Evolutionary conservation across 2,113 vertebrate species (phyloP), one percentile per base, ranked within the genome.

Genomic region (Natator depressus): DNA sequence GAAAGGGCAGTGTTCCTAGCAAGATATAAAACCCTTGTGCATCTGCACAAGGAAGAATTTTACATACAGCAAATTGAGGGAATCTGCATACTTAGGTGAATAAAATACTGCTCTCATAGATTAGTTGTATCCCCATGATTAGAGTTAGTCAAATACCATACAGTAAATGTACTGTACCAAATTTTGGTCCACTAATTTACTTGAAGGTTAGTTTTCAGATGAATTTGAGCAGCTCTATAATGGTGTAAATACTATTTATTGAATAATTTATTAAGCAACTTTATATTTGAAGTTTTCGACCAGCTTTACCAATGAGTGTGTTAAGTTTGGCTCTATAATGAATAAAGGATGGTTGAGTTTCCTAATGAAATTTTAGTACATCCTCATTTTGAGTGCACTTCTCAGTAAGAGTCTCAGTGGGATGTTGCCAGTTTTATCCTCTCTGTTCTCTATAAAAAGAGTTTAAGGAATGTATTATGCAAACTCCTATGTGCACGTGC

Each of bases 61-160:
- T 59, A 27, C 3, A 8, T 17, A 27, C 3, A 76, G 10, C 57
- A 93, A 51, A 2, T 78, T 69, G 78, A 54, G 35, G 75, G 22
- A 95, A 59, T 4, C 3, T 62, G 46, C 12, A 8, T n/a, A 69
- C 31, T 27, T 69, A 79, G 22, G 1, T 62, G 10, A n/a, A 29
- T 62, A 22, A 46, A 24, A 69, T 69, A 13, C 3, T 79, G 38
- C 8, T 76, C 57, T 10, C n/a, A 55, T 47, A 55, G 27, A 88
- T 4, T 17, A 54, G 35, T 5, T 47, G 1, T 54, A 47, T 42
- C 22, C 14, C 0, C 0, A 25, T 49, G 76, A 84, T 12, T n/a
- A 87, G 79, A 93, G 50, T 13, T 20, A 19, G 86, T 85, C 57
- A 94, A 55, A 62, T 42, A 20, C 24, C 50, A 47, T 42, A 6